Percentiles rank a stretch among this genome's conserved stretches.
These are phyloP conservation scores for Steatocranus sp. DNA, from an alignment of 2,797 vertebrate genomes.

Conservation along the genomic window DNA sequence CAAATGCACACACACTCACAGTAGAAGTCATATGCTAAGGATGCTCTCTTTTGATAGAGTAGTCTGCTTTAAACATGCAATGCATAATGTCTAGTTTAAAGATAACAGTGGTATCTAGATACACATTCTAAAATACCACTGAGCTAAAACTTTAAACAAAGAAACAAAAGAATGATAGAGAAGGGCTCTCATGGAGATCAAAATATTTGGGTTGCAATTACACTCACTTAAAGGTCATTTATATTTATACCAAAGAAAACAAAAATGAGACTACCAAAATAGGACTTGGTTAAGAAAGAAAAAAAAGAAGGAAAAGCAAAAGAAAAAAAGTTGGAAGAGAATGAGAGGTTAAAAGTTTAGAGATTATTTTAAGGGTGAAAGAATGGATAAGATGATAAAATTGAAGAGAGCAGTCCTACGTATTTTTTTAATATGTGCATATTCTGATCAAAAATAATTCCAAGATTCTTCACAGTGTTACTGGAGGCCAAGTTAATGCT, in stretches of 20 bases:
- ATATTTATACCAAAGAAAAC: neutral
- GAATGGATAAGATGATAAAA: neutral
- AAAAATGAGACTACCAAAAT: neutral
- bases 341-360: neutral
- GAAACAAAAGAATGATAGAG: neutral
- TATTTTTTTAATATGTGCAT: neutral
- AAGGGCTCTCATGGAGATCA: neutral
- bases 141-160: constrained; percentile 1
- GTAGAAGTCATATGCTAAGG: neutral
- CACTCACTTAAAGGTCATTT: neutral
- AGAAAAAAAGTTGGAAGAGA: neutral
- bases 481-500: neutral
- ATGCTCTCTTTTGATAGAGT: neutral
- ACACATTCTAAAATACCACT: constrained; percentile 16
- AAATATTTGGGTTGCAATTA: neutral
- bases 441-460: neutral
- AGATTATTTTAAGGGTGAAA: neutral
- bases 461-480: neutral
- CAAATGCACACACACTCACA: neutral
- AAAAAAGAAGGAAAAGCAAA: neutral
- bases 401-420: neutral
- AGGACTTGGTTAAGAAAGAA: neutral
- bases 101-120: constrained; percentile 11
- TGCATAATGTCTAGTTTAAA: constrained; percentile 14
- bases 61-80: neutral